A percentile compares a stretch with the other conserved stretches of the same genome.
Conservation (phyloP, 1,140 invertebrate genomes). For the Ericerus pela region DNA sequence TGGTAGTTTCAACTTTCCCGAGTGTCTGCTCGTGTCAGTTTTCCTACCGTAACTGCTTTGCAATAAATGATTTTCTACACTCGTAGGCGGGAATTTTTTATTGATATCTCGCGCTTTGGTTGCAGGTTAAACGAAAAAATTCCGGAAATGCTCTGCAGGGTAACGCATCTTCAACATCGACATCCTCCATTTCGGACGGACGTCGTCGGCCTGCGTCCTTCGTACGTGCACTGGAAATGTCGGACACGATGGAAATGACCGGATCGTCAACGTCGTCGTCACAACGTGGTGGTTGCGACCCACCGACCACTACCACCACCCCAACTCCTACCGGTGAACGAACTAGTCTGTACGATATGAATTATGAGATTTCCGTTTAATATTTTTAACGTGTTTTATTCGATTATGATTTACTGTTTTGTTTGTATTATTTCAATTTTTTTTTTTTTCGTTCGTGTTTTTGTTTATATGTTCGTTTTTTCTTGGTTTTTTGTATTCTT, state of each 20-base stretch:
- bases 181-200: conserved; percentile 33
- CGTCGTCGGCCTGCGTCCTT: conserved; percentile 73
- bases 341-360: conserved; percentile 84
- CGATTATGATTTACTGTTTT: background rate
- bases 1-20: too few relatives aligned
- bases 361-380: conserved; percentile 81
- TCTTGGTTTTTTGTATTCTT: background rate
- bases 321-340: conserved; percentile 56
- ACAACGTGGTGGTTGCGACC: conserved; percentile 24
- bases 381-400: background rate
- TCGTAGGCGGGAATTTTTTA: too few relatives aligned
- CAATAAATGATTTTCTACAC: too few relatives aligned
- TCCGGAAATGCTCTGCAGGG: conserved; percentile 25
- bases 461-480: background rate
- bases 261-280: conserved; percentile 32
- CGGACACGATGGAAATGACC: conserved; percentile 60
- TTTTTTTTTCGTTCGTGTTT: background rate
- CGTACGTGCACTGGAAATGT: conserved; percentile 78
- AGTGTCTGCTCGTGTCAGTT: too few relatives aligned
- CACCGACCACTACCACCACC: conserved; percentile 31
- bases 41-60: too few relatives aligned
- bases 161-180: conserved; percentile 26
- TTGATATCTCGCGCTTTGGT: too few relatives aligned
- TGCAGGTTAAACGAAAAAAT: conserved; percentile 35
- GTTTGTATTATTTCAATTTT: background rate